Conservation (phyloP, 2,888 invertebrate species). For the Linyphia triangularis region DNA sequence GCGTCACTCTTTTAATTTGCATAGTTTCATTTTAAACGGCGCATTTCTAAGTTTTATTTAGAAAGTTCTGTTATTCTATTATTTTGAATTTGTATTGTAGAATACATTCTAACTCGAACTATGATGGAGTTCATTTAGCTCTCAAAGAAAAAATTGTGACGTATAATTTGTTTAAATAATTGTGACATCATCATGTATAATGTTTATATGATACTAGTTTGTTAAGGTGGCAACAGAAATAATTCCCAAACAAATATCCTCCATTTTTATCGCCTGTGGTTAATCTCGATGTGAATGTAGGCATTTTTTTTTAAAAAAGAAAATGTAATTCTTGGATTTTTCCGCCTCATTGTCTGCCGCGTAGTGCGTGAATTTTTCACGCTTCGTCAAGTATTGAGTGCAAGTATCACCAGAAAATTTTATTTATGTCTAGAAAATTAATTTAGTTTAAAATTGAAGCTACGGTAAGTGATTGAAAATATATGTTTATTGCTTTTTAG, state of each 20-base stretch:
- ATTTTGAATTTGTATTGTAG: no score
- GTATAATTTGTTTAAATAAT: no score
- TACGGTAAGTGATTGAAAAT: slow-evolving; percentile 7
- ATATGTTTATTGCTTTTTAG: background rate
- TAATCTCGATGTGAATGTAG: background rate
- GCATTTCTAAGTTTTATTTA: no score
- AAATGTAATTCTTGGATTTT: slow-evolving; percentile 8
- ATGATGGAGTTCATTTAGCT: no score
- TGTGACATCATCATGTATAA: no score
- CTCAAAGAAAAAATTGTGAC: no score
- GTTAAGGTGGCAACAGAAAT: background rate
- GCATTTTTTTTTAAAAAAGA: background rate
- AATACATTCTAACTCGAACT: no score
- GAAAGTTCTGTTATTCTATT: no score
- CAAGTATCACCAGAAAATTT: background rate
- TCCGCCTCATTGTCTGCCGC: background rate
- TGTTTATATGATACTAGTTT: no score
- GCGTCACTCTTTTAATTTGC: no score
- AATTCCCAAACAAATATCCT: background rate
- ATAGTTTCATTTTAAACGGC: no score
- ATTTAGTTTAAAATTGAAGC: slow-evolving; percentile 54
- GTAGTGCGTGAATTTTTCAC: background rate
- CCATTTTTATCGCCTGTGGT: background rate
- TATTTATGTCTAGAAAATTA: background rate
- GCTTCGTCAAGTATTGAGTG: slow-evolving; percentile 4